A percentile compares a stretch with the other conserved stretches of the same genome.
Evolutionary conservation across 2,113 vertebrate genomes (phyloP).

Genomic region (Ptychochromis oligacanthus): DNA sequence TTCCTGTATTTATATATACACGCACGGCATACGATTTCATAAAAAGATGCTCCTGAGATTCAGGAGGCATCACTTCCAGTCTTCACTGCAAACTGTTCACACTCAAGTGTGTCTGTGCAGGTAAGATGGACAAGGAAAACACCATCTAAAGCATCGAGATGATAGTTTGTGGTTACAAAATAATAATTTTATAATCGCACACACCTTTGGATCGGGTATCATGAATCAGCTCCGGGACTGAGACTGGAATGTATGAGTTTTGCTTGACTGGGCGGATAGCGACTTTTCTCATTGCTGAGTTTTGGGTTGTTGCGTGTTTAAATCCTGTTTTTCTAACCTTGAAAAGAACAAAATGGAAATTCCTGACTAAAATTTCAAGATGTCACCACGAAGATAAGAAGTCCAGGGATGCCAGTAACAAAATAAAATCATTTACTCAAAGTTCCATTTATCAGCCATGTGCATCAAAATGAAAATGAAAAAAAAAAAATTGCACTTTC

Average conservation of each 20-base stretch:
- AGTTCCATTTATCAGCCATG: not conserved
- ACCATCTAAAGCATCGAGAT: not conserved
- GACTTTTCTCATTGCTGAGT: not conserved
- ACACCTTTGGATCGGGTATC: conserved; percentile 26
- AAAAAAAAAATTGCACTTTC: not conserved
- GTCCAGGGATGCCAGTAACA: not conserved
- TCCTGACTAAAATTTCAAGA: not conserved
- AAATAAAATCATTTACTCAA: not conserved
- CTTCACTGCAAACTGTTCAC: conserved; percentile 2
- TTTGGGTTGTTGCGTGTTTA: not conserved
- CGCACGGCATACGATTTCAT: not conserved
- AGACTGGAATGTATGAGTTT: not conserved
- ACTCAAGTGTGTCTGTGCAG: conserved; percentile 1
- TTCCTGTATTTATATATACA: conserved; percentile 46
- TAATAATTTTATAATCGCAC: not conserved
- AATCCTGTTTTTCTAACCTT: not conserved
- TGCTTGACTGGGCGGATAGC: not conserved
- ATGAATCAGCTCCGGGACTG: not conserved
- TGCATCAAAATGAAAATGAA: not conserved
- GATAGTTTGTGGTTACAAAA: not conserved
- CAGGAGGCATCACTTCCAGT: conserved; percentile 29
- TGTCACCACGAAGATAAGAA: not conserved
- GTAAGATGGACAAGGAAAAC: not conserved
- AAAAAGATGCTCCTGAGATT: conserved; percentile 29
- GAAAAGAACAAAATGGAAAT: not conserved